phyloP scores from a whole-genome alignment of 2,113 vertebrate genomes.

The Noturus placidus region DNA sequence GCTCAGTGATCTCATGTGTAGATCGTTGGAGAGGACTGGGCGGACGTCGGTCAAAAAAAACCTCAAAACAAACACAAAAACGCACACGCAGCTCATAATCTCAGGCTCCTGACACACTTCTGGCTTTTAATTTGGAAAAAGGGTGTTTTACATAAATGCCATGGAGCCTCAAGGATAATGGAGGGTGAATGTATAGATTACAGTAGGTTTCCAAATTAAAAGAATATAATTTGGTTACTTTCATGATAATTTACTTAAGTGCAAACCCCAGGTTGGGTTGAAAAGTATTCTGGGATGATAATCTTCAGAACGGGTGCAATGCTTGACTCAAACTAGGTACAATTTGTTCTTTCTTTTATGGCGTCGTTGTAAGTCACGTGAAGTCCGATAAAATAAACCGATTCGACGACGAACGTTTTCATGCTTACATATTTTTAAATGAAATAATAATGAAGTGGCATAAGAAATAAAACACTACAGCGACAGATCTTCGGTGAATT shows the following conservation, averaged over 20 bases:
- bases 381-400: too few relatives aligned
- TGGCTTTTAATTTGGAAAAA: slow-evolving; percentile 73
- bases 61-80: background rate
- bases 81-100: slow-evolving; percentile 64
- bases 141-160: slow-evolving; percentile 70
- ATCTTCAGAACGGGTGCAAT: slow-evolving; percentile 24
- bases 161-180: slow-evolving; percentile 68
- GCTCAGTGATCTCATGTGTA: slow-evolving; percentile 16
- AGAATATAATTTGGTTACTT: slow-evolving; percentile 77
- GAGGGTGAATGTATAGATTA: slow-evolving; percentile 72
- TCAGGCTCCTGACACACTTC: slow-evolving; percentile 68
- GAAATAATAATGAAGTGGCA: background rate
- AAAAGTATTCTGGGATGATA: slow-evolving; percentile 33
- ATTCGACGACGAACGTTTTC: background rate
- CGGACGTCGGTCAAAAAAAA: slow-evolving; percentile 50
- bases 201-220: slow-evolving; percentile 60
- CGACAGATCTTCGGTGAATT: background rate
- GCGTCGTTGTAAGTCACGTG: too few relatives aligned
- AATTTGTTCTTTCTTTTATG: background rate
- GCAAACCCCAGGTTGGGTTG: slow-evolving; percentile 56
- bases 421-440: background rate
- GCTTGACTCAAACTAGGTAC: background rate
- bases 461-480: background rate
- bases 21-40: background rate
- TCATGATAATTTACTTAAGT: slow-evolving; percentile 55